phyloP scores from a whole-genome alignment of 2,113 vertebrate genomes.

The Chaetops frenatus region DNA sequence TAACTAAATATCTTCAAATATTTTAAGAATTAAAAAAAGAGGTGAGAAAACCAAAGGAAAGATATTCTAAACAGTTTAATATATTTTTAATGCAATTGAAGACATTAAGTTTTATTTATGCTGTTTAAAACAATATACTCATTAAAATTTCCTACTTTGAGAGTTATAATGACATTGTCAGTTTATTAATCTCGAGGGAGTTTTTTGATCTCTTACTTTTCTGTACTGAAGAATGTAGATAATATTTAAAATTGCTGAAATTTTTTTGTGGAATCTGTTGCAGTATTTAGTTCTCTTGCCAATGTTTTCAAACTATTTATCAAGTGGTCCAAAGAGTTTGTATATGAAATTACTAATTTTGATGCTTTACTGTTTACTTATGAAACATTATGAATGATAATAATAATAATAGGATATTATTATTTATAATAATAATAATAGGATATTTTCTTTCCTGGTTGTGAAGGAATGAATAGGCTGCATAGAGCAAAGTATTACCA shows the following conservation, averaged over 20 bases:
- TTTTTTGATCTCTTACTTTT: neutral
- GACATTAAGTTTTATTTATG: neutral
- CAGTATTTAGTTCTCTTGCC: neutral
- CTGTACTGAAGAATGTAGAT: neutral
- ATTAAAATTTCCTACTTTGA: neutral
- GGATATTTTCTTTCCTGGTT: neutral
- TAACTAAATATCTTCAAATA: neutral
- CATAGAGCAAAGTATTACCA: too few species aligned
- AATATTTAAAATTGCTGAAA: neutral
- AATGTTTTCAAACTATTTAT: neutral
- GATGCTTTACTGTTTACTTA: neutral
- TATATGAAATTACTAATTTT: neutral
- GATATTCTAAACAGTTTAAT: neutral
- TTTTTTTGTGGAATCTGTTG: neutral
- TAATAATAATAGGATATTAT: neutral
- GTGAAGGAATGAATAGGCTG: neutral
- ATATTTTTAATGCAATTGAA: neutral
- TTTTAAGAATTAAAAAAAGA: neutral
- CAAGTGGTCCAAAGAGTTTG: neutral
- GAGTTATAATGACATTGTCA: neutral
- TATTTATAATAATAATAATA: too few species aligned
- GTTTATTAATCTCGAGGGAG: accelerated
- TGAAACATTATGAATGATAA: neutral
- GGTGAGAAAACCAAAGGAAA: neutral
- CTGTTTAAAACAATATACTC: neutral